Evolutionary conservation across 2,888 invertebrate species (phyloP), one percentile per base, ranked within the genome.

Genomic region (Heliconius ismenius): DNA sequence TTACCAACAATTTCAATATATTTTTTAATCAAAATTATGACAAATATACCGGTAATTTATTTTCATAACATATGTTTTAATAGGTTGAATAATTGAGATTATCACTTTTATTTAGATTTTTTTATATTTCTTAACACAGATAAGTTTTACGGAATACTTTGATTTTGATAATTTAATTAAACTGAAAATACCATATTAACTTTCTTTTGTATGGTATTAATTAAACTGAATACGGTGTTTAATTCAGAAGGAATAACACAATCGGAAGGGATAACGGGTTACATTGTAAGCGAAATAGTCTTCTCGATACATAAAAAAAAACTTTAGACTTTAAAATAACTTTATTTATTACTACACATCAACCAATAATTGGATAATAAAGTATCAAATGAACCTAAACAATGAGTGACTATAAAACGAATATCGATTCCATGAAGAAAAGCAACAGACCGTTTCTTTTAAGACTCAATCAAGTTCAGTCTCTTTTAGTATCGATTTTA

Each of bases 391-490:
- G n/a, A 28, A 60, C 18, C 43, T 76, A 43, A 72, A 73, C 49
- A 65, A 72, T 36, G 24, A 60, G 39, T 73, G 64, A 21, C 36
- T 28, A 76, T 67, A 76, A 73, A 76, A 43, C 54, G 26, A 32
- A n/a, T 54, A 58, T 72, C 76, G 72, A 39, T 63, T 58, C 39
- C 72, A 73, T 43, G 36, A 28, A 43, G n/a, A 60, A 43, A 75
- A n/a, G 15, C 68, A 43, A 54, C 70, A 69, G 63, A 70, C 70
- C 75, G 70, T 76, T 70, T 21, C 63, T 28, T 75, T 65, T 39
- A 76, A 76, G 65, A 32, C 73, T 76, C 65, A 73, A 76, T 76
- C 72, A 75, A 36, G 65, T 65, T 65, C 39, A 43, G 43, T 26
- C 21, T 62, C 43, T 60, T 75, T 75, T 15, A 75, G 60, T 28